phyloP scores from a whole-genome alignment of 2,888 invertebrate genomes.

The Mongoloraphidia duomilia region DNA sequence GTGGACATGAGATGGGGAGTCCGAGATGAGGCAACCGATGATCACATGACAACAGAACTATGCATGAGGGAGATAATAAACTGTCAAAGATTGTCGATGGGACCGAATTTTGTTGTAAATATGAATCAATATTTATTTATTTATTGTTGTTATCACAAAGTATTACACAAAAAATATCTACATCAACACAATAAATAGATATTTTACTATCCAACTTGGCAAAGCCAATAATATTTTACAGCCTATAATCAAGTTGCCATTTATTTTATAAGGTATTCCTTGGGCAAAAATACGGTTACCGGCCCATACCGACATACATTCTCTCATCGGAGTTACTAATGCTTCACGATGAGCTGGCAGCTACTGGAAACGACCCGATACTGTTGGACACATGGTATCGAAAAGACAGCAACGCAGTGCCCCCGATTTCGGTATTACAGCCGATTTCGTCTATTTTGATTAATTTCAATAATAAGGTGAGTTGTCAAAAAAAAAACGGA shows the following conservation, averaged over 20 bases:
- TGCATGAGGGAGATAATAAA: conserved; percentile 98
- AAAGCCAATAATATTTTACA: neutral
- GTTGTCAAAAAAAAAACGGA: neutral
- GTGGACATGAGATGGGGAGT: conserved; percentile 99
- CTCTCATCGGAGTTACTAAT: conserved; percentile 79
- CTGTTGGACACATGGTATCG: conserved; percentile 90
- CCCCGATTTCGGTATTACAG: conserved; percentile 85
- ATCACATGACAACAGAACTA: conserved; percentile 97
- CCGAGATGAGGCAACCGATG: conserved; percentile 94
- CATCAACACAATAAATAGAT: neutral
- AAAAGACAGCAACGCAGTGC: conserved; percentile 91
- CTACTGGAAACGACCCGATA: conserved; percentile 66
- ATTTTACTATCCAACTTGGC: neutral
- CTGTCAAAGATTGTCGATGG: conserved; percentile 93
- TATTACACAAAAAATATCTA: too few relatives aligned
- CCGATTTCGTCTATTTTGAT: conserved; percentile 94
- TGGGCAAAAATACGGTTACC: conserved; percentile 96
- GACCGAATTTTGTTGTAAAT: conserved; percentile 87
- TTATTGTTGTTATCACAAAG: too few relatives aligned
- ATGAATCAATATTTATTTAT: conserved; percentile 3
- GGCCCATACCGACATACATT: conserved; percentile 93
- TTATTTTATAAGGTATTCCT: conserved; percentile 55
- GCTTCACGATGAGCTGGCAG: conserved; percentile 71
- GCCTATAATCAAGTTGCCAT: neutral
- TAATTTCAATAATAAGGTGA: conserved; percentile 94